phyloP scores from a whole-genome alignment of 1,140 invertebrate genomes.

The Cyphomyrmex costatus region DNA sequence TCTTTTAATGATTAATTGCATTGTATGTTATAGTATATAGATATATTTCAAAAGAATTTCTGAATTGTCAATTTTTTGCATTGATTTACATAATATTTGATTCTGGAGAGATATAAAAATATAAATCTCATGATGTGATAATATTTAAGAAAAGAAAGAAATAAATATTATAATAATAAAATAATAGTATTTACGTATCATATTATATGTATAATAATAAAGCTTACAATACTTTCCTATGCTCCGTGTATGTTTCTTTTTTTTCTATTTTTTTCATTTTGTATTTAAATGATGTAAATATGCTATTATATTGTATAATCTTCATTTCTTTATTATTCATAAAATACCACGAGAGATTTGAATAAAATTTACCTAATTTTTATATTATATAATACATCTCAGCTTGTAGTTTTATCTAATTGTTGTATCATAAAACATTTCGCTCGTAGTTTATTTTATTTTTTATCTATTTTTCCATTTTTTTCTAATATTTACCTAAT shows the following conservation, averaged over 20 bases:
- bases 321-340: not conserved
- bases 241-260: too few relatives aligned
- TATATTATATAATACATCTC: not conserved
- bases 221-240: not conserved
- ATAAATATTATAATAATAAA: not conserved
- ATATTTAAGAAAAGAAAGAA: not conserved
- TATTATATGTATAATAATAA: not conserved
- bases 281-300: not conserved
- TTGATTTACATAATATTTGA: not conserved
- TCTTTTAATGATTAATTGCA: not conserved
- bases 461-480: too few relatives aligned
- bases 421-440: not conserved
- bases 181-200: not conserved
- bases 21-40: not conserved
- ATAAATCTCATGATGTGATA: not conserved
- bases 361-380: not conserved
- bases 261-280: too few relatives aligned
- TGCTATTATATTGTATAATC: not conserved
- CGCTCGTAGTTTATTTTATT: not conserved
- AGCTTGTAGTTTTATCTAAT: not conserved
- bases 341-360: not conserved
- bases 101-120: not conserved
- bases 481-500: too few relatives aligned
- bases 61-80: not conserved
- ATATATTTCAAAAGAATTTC: not conserved